These are phyloP conservation scores for Eurystomus gularis DNA, from an alignment of 2,113 vertebrate species.

Conservation along the genomic window DNA sequence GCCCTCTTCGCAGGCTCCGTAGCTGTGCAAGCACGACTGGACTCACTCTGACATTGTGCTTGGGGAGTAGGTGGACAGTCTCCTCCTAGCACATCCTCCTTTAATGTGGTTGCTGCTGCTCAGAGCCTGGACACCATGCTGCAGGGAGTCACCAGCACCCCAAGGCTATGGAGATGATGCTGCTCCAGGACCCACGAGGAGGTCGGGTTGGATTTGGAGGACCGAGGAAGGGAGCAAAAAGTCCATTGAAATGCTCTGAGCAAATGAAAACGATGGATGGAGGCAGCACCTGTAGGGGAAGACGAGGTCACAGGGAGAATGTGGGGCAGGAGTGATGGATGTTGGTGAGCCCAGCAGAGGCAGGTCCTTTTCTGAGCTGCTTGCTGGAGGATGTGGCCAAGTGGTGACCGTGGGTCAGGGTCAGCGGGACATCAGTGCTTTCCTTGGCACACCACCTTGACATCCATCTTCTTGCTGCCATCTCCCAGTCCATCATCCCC, in stretches of 20 bases:
- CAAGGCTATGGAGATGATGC: rapidly evolving
- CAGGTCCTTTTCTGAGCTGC: neutral
- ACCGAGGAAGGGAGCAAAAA: neutral
- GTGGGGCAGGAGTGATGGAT: neutral
- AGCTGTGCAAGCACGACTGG: rapidly evolving
- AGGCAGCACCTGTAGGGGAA: rapidly evolving
- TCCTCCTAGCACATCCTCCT: neutral
- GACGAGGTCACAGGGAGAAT: rapidly evolving
- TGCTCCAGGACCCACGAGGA: neutral
- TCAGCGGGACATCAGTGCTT: neutral
- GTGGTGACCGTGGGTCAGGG: rapidly evolving
- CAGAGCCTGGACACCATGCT: neutral
- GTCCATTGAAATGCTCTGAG: neutral
- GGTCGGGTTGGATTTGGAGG: rapidly evolving
- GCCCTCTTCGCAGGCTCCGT: rapidly evolving
- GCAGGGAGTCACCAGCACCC: neutral
- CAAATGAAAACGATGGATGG: neutral
- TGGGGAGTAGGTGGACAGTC: neutral
- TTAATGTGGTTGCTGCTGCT: neutral
- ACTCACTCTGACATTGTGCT: rapidly evolving
- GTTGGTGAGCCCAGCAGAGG: neutral
- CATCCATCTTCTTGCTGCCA: neutral
- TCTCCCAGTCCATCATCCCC: neutral
- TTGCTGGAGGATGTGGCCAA: neutral
- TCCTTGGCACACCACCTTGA: neutral